Conservation (phyloP, 2,113 vertebrate genomes). For the Pseudonaja textilis region DNA sequence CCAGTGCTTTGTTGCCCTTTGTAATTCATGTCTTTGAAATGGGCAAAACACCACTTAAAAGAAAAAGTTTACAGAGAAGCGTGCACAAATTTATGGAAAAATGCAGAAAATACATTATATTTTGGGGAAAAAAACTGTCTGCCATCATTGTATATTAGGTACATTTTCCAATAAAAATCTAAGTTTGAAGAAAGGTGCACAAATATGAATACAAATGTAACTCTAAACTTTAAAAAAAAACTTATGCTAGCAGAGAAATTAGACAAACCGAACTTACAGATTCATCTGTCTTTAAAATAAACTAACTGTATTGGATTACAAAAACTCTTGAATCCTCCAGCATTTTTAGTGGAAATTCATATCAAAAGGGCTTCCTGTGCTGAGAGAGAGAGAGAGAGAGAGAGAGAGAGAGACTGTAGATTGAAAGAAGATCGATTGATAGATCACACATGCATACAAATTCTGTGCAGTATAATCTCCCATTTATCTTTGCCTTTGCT, state of each 20-base stretch:
- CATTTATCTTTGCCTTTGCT: slow-evolving; percentile 23
- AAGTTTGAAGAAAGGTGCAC: neutral
- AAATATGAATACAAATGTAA: neutral
- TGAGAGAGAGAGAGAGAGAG: neutral
- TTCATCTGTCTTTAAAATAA: neutral
- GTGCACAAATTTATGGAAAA: neutral
- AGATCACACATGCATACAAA: neutral
- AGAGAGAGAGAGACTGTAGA: neutral
- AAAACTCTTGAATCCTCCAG: neutral
- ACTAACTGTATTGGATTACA: neutral
- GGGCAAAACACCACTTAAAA: neutral
- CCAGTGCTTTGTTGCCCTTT: neutral
- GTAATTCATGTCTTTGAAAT: neutral
- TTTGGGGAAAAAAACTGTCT: neutral
- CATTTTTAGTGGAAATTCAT: neutral
- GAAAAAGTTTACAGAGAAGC: neutral
- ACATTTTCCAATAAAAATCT: neutral
- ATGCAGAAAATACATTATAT: neutral
- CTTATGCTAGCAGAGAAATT: neutral
- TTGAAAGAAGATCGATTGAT: neutral
- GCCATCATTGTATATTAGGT: neutral
- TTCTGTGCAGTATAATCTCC: neutral
- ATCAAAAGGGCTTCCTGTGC: neutral
- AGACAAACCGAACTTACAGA: neutral
- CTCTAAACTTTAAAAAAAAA: neutral